Evolutionary conservation across 2,113 vertebrate genomes (phyloP).

Genomic region (Cervus canadensis): DNA sequence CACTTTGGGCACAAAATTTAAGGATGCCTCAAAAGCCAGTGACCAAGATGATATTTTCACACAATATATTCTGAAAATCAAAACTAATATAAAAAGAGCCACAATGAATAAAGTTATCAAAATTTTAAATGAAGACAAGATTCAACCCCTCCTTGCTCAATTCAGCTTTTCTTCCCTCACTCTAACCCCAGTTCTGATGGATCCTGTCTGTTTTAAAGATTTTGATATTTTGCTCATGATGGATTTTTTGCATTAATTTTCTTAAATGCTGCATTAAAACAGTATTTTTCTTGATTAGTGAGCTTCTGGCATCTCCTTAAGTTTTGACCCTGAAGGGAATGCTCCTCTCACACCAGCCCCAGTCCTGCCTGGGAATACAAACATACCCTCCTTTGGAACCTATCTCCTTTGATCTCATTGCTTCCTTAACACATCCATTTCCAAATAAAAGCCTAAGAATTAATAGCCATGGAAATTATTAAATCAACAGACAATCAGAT

Average conservation of each 20-base stretch:
- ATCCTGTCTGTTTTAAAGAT: background rate
- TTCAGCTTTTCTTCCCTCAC: background rate
- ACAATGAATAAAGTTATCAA: background rate
- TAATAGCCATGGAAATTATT: background rate
- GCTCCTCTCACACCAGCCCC: background rate
- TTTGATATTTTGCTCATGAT: constrained; percentile 5
- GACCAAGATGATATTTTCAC: constrained; percentile 3
- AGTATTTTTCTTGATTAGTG: background rate
- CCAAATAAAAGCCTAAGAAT: constrained; percentile 25
- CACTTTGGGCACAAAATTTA: background rate
- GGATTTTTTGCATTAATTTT: background rate
- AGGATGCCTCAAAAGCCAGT: background rate
- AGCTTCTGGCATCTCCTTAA: background rate
- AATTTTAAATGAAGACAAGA: background rate
- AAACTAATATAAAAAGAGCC: background rate
- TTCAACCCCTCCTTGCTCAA: background rate
- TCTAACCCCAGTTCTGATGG: background rate
- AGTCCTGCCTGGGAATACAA: background rate
- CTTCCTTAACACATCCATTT: constrained; percentile 25
- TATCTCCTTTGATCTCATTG: background rate
- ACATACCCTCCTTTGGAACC: background rate
- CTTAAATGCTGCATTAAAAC: background rate
- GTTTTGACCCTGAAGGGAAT: background rate
- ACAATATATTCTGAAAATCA: background rate
- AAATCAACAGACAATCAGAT: background rate